A percentile compares a stretch with the other conserved stretches of the same genome.
Evolutionary conservation across 2,113 vertebrate genomes (phyloP).

Genomic region (Charadrius vociferus): DNA sequence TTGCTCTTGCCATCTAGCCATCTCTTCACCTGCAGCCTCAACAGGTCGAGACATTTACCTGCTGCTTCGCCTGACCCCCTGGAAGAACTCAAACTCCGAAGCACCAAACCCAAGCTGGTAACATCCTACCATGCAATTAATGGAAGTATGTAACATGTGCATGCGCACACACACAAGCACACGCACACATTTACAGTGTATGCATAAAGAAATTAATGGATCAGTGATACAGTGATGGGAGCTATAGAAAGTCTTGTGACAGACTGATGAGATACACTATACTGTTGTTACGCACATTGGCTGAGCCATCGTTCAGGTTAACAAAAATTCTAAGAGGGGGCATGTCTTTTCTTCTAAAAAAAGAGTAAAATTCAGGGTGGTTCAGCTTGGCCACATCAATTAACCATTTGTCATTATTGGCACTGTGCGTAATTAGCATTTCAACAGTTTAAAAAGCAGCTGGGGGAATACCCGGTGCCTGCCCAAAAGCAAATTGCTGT

Average conservation of each 20-base stretch:
- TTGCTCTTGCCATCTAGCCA: background rate
- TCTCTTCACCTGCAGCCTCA: slow-evolving; percentile 9
- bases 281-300: slow-evolving; percentile 7
- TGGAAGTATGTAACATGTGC: slow-evolving; percentile 42
- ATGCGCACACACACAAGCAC: slow-evolving; percentile 52
- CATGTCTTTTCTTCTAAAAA: background rate
- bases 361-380: background rate
- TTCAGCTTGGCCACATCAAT: slow-evolving; percentile 12
- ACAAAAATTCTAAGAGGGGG: slow-evolving; percentile 1
- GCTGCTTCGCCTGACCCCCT: background rate
- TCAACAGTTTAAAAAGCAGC: slow-evolving; percentile 45
- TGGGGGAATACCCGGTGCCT: slow-evolving; percentile 60
- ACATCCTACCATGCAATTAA: slow-evolving; percentile 57
- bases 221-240: slow-evolving; percentile 60
- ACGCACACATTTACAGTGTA: slow-evolving; percentile 49
- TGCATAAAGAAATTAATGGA: slow-evolving; percentile 64
- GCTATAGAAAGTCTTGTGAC: slow-evolving; percentile 27
- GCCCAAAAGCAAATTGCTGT: slow-evolving; percentile 42
- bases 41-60: background rate
- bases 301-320: slow-evolving; percentile 28
- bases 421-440: slow-evolving; percentile 51
- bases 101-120: slow-evolving; percentile 54
- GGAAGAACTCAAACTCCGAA: slow-evolving; percentile 14
- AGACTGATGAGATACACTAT: slow-evolving; percentile 35
- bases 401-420: slow-evolving; percentile 14